These are phyloP conservation scores for Neolamprologus cancellatus DNA, from an alignment of 2,113 vertebrate genomes.

Conservation along the genomic window DNA sequence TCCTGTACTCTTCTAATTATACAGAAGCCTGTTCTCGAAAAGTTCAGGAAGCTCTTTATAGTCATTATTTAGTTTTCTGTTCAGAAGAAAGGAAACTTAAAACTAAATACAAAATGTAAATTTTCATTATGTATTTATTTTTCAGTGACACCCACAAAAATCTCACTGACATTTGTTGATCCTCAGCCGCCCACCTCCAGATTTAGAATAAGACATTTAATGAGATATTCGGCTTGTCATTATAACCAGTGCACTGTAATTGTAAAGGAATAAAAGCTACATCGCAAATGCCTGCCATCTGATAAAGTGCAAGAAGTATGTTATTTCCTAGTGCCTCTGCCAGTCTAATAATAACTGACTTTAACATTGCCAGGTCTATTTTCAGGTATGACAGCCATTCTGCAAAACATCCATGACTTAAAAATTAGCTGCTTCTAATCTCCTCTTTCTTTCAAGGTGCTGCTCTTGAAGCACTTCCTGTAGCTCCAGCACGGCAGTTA, in stretches of 20 bases:
- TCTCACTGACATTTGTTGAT: not conserved
- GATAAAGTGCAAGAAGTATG: not conserved
- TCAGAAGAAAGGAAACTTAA: not conserved
- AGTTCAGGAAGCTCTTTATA: not conserved
- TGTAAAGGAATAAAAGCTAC: not conserved
- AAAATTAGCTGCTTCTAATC: slow-evolving; percentile 5
- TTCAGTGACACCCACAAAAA: not conserved
- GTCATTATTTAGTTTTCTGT: not conserved
- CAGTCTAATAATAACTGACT: not conserved
- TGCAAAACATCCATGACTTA: not conserved
- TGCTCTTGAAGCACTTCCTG: not conserved
- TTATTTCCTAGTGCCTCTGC: not conserved
- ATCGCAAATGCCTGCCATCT: not conserved
- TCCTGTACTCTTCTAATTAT: not conserved
- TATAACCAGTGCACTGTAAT: not conserved
- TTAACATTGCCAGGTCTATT: not conserved
- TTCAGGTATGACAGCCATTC: not conserved
- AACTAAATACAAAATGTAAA: not conserved
- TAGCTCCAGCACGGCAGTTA: slow-evolving; percentile 17
- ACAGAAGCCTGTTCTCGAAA: not conserved
- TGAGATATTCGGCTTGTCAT: not conserved
- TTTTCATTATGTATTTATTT: not conserved
- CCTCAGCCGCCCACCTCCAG: not conserved
- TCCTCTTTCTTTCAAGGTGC: not conserved
- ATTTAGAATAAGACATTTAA: not conserved